phyloP scores from a whole-genome alignment of 2,888 invertebrate species.

The Callinectes sapidus region DNA sequence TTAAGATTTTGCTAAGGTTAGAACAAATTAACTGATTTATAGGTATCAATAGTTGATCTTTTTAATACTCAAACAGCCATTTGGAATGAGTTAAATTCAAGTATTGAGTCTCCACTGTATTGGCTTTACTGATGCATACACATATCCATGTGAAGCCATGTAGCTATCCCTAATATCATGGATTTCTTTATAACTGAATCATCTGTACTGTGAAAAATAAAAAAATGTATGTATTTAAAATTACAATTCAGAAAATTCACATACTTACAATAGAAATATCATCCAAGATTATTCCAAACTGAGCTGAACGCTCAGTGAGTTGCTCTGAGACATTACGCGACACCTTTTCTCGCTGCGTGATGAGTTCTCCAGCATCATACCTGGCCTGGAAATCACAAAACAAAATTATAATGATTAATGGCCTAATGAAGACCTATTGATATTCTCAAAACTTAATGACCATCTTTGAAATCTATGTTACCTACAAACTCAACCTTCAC shows the following conservation, averaged over 20 bases:
- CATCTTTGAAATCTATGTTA: too few relatives aligned
- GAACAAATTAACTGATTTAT: too few relatives aligned
- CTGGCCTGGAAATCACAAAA: constrained; percentile 82
- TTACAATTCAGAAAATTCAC: neutral
- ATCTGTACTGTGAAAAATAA: neutral
- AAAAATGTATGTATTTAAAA: neutral
- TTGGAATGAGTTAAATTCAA: too few relatives aligned
- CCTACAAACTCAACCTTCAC: too few relatives aligned
- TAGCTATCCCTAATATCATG: neutral
- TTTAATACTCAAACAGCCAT: too few relatives aligned
- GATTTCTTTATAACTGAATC: neutral
- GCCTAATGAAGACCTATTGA: neutral
- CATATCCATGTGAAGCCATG: too few relatives aligned
- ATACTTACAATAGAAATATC: constrained; percentile 89
- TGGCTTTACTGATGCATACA: too few relatives aligned
- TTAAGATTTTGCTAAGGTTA: too few relatives aligned
- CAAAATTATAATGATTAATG: neutral
- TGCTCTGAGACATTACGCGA: constrained; percentile 93
- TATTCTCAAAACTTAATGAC: too few relatives aligned
- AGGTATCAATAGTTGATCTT: too few relatives aligned
- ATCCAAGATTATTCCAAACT: constrained; percentile 97
- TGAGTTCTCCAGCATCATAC: constrained; percentile 99
- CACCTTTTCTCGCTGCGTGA: constrained; percentile 96
- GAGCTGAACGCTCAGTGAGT: constrained; percentile 91
- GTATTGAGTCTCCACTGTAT: too few relatives aligned